Conservation (phyloP, 1,140 invertebrate genomes). For the Latrodectus geometricus region DNA sequence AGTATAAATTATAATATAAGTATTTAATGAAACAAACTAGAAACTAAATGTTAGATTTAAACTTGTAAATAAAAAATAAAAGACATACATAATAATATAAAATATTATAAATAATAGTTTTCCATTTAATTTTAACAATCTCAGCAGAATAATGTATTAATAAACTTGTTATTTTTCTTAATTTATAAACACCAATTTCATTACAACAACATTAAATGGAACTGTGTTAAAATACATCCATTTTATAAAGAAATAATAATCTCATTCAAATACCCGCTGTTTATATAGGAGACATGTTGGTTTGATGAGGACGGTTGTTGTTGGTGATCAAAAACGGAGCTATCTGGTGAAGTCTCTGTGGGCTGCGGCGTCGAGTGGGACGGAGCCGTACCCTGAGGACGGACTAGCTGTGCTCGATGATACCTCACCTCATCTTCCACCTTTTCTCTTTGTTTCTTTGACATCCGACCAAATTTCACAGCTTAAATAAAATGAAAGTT, state of each 20-base stretch:
- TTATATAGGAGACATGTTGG: slow-evolving; percentile 74
- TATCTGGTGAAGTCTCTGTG: slow-evolving; percentile 85
- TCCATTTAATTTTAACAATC: too few relatives aligned
- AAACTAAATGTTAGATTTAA: too few relatives aligned
- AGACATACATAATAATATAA: too few relatives aligned
- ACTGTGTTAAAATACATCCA: background rate
- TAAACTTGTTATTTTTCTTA: too few relatives aligned
- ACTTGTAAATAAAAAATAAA: too few relatives aligned
- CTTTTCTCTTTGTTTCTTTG: slow-evolving; percentile 98
- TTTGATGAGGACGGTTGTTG: slow-evolving; percentile 81
- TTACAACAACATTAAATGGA: background rate
- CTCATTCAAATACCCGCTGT: slow-evolving; percentile 37
- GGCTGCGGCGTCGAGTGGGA: slow-evolving; percentile 71
- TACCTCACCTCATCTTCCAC: slow-evolving; percentile 98
- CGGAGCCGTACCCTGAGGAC: slow-evolving; percentile 56
- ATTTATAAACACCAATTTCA: too few relatives aligned
- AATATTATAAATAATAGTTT: too few relatives aligned
- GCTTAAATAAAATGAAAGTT: slow-evolving; percentile 75
- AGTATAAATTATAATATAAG: too few relatives aligned
- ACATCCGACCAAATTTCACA: slow-evolving; percentile 99
- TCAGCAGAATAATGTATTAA: too few relatives aligned
- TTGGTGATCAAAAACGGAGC: slow-evolving; percentile 81
- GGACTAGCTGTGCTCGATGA: slow-evolving; percentile 78
- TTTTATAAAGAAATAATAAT: background rate
- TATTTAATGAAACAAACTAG: too few relatives aligned